These are phyloP conservation scores for Octopus sinensis DNA, from an alignment of 1,140 invertebrate species.

Conservation along the genomic window DNA sequence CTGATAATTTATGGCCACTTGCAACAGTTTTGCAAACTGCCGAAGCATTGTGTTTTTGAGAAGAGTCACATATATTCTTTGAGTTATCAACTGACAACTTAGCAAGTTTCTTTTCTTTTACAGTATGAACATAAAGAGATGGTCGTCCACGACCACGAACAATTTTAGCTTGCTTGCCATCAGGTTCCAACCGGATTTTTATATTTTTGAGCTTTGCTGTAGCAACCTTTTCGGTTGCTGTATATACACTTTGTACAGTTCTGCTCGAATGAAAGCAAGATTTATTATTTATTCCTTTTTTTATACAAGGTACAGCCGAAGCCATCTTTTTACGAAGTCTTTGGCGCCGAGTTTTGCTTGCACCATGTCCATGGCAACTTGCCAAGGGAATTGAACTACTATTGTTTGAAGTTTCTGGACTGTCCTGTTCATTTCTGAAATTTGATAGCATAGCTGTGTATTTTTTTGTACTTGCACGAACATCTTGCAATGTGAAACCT, in stretches of 20 bases:
- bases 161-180: conserved; percentile 20
- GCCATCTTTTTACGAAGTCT: conserved; percentile 26
- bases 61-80: background rate
- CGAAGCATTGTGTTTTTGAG: background rate
- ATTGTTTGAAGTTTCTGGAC: conserved; percentile 10
- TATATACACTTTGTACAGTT: background rate
- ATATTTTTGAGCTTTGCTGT: conserved; percentile 24
- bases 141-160: conserved; percentile 19
- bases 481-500: conserved; percentile 50
- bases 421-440: conserved; percentile 14
- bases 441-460: conserved; percentile 24
- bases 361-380: background rate
- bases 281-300: conserved; percentile 27
- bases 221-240: background rate
- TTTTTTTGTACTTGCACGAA: conserved; percentile 35
- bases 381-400: background rate
- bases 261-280: conserved; percentile 13
- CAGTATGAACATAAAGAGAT: background rate
- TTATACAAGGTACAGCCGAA: conserved; percentile 33
- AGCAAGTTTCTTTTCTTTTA: background rate
- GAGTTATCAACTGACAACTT: background rate
- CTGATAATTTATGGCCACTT: conserved; percentile 20
- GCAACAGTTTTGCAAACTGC: background rate
- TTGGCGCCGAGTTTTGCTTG: conserved; percentile 12
- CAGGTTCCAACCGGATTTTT: conserved; percentile 19